Percentiles rank a stretch among this genome's conserved stretches.
These are phyloP conservation scores for Balaenoptera acutorostrata DNA, from an alignment of 2,113 vertebrate genomes.

Conservation along the genomic window DNA sequence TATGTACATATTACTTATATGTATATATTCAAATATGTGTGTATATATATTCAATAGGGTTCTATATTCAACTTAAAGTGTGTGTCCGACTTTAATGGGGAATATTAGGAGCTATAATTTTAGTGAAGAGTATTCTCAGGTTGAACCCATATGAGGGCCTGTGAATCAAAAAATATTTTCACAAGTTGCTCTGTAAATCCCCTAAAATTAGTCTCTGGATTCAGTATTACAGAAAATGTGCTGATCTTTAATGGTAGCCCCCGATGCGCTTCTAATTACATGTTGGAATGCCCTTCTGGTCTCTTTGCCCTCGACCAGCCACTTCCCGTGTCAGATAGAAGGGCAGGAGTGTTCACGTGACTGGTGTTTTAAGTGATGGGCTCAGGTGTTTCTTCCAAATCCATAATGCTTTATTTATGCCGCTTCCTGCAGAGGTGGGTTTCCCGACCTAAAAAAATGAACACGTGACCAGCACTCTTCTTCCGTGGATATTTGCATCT, in stretches of 20 bases:
- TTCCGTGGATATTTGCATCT: background rate
- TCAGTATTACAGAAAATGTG: background rate
- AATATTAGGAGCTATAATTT: background rate
- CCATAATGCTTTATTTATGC: background rate
- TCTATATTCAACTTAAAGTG: background rate
- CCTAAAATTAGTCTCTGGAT: conserved; percentile 24
- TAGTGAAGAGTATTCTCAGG: background rate
- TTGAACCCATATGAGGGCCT: background rate
- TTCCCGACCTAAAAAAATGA: background rate
- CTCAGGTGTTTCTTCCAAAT: background rate
- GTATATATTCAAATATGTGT: background rate
- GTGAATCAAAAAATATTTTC: conserved; percentile 30
- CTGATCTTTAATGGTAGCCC: background rate
- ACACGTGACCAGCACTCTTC: background rate
- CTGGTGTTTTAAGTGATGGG: background rate
- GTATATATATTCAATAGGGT: background rate
- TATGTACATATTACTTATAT: background rate
- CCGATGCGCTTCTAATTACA: background rate
- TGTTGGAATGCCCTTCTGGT: background rate
- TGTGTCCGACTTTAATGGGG: background rate
- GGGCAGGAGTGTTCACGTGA: background rate
- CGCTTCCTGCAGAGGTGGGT: background rate
- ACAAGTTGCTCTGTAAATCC: conserved; percentile 41
- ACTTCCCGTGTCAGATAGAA: background rate
- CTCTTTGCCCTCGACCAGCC: background rate